These are phyloP conservation scores for Sus scrofa DNA, from an alignment of 2,113 vertebrate genomes.

Conservation along the genomic window DNA sequence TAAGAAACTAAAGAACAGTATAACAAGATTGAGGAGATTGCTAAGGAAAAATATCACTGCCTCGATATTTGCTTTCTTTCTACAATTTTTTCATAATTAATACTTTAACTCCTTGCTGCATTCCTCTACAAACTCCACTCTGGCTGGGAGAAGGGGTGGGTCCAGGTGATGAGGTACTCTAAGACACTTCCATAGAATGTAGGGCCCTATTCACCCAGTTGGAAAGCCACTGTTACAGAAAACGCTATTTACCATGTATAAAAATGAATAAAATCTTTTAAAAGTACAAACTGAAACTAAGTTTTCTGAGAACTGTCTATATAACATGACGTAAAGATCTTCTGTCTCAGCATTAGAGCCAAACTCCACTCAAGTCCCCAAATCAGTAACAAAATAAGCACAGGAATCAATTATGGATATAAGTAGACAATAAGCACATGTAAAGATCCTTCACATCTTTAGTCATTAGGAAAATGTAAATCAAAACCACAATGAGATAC, in stretches of 20 bases:
- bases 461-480: constrained; percentile 57
- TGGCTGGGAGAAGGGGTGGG: constrained; percentile 15
- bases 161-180: background rate
- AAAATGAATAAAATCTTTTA: constrained; percentile 56
- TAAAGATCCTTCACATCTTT: constrained; percentile 51
- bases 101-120: background rate
- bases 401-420: constrained; percentile 46
- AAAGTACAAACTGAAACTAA: constrained; percentile 39
- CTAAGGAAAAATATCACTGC: constrained; percentile 37
- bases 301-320: constrained; percentile 47
- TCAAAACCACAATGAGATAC: constrained; percentile 48
- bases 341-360: background rate
- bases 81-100: constrained; percentile 36
- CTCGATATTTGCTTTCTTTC: background rate
- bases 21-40: constrained; percentile 2
- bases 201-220: background rate
- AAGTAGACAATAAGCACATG: constrained; percentile 29
- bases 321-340: constrained; percentile 37
- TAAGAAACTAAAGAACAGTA: constrained; percentile 14
- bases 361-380: constrained; percentile 30
- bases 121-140: constrained; percentile 56
- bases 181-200: constrained; percentile 38
- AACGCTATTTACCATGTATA: constrained; percentile 23
- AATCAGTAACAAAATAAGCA: constrained; percentile 46
- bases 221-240: constrained; percentile 26